These are phyloP conservation scores for Pipistrellus pygmaeus DNA, from an alignment of 2,797 vertebrate genomes.

Conservation along the genomic window DNA sequence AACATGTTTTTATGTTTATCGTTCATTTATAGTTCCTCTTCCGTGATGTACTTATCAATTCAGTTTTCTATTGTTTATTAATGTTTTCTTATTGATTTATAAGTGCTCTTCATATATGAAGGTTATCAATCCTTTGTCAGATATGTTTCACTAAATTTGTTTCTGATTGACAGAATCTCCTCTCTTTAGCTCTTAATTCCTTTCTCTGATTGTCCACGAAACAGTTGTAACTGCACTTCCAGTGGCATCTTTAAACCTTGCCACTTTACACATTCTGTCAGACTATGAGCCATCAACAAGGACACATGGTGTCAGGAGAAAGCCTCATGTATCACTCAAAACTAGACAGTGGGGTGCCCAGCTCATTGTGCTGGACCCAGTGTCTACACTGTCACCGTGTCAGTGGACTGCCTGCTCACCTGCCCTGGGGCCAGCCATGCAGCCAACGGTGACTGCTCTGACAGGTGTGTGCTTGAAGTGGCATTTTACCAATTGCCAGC, in stretches of 20 bases:
- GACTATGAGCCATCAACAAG: slow-evolving; percentile 6
- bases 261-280: slow-evolving; percentile 6
- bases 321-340: background rate
- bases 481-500: slow-evolving; percentile 73
- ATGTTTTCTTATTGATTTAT: slow-evolving; percentile 64
- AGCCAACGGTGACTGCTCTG: background rate
- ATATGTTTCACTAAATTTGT: slow-evolving; percentile 48
- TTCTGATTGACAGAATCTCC: slow-evolving; percentile 55
- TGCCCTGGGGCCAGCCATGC: slow-evolving; percentile 46
- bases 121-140: background rate
- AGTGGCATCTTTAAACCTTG: slow-evolving; percentile 1
- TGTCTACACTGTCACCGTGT: background rate
- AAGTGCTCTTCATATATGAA: slow-evolving; percentile 72
- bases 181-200: background rate
- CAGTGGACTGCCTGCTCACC: background rate
- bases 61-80: background rate
- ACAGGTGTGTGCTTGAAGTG: slow-evolving; percentile 73
- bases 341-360: background rate
- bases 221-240: background rate
- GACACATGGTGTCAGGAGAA: slow-evolving; percentile 42
- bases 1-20: background rate
- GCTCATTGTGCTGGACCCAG: background rate
- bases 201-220: background rate
- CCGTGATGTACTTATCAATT: background rate
- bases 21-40: slow-evolving; percentile 13